These are phyloP conservation scores for Hemithea aestivaria DNA, from an alignment of 2,888 invertebrate species.

Conservation along the genomic window DNA sequence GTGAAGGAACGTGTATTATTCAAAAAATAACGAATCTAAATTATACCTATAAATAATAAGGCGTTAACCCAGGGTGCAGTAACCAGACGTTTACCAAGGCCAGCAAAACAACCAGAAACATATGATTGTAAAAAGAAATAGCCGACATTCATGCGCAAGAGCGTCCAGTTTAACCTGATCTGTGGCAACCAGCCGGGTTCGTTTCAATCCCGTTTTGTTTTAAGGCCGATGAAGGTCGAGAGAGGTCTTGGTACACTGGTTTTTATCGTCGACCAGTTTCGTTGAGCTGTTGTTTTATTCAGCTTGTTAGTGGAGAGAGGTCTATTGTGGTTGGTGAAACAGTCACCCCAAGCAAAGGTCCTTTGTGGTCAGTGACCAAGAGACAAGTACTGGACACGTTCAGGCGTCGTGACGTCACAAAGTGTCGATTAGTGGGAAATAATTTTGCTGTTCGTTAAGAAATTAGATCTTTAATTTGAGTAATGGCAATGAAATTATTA, in stretches of 20 bases:
- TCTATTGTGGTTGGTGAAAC: slow-evolving; percentile 55
- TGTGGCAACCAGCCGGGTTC: slow-evolving; percentile 42
- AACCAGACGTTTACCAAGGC: slow-evolving; percentile 71
- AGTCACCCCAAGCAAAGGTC: slow-evolving; percentile 75
- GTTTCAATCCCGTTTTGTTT: slow-evolving; percentile 50
- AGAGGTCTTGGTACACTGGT: slow-evolving; percentile 46
- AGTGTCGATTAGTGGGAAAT: slow-evolving; percentile 39
- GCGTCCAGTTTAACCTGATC: slow-evolving; percentile 47
- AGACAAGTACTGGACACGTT: slow-evolving; percentile 58
- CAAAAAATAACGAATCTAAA: slow-evolving; percentile 28
- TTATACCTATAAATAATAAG: slow-evolving; percentile 56
- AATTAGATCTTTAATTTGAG: slow-evolving; percentile 23
- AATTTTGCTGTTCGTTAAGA: too few relatives aligned
- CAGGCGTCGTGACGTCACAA: slow-evolving; percentile 59
- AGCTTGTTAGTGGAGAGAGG: slow-evolving; percentile 25
- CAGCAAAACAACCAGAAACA: slow-evolving; percentile 73
- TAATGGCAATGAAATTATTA: slow-evolving; percentile 11
- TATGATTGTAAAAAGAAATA: slow-evolving; percentile 67
- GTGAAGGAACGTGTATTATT: slow-evolving; percentile 17
- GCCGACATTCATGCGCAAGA: slow-evolving; percentile 40
- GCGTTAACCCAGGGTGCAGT: slow-evolving; percentile 55
- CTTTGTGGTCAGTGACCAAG: slow-evolving; percentile 75
- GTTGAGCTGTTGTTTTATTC: slow-evolving; percentile 22
- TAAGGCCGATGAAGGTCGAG: slow-evolving; percentile 39
- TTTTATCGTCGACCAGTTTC: slow-evolving; percentile 24